These are phyloP conservation scores for Lacanobia wlatinum DNA, from an alignment of 2,888 invertebrate genomes.

Conservation along the genomic window DNA sequence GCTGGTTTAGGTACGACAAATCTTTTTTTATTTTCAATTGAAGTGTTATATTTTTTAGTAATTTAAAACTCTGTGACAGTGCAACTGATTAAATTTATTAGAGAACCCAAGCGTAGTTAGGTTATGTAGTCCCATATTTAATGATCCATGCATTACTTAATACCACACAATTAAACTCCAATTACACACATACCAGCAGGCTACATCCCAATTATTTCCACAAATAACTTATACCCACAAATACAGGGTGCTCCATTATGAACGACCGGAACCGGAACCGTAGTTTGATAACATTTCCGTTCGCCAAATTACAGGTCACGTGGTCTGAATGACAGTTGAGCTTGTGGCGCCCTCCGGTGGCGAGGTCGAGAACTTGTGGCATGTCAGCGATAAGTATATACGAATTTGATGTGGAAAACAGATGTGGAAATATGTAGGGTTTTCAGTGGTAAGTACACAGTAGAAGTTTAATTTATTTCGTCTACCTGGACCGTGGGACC, in stretches of 20 bases:
- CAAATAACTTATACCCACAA: slow-evolving; percentile 23
- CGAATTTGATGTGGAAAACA: slow-evolving; percentile 15
- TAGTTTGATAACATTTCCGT: slow-evolving; percentile 74
- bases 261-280: slow-evolving; percentile 65
- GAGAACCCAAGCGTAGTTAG: not conserved
- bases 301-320: slow-evolving; percentile 71
- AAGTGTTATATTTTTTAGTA: too few species aligned
- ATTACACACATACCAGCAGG: not conserved
- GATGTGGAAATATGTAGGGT: not conserved
- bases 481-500: too few species aligned
- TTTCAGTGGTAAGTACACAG: not conserved
- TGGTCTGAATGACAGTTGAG: slow-evolving; percentile 71
- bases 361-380: slow-evolving; percentile 32
- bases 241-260: slow-evolving; percentile 55
- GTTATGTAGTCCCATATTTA: not conserved
- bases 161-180: not conserved
- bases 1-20: too few species aligned
- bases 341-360: slow-evolving; percentile 39
- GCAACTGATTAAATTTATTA: not conserved
- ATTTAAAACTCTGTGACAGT: too few species aligned
- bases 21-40: too few species aligned
- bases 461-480: too few species aligned
- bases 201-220: slow-evolving; percentile 3
- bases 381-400: slow-evolving; percentile 27
- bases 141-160: not conserved